phyloP scores from a whole-genome alignment of 1,140 invertebrate species.

The Pogonus chalceus region DNA sequence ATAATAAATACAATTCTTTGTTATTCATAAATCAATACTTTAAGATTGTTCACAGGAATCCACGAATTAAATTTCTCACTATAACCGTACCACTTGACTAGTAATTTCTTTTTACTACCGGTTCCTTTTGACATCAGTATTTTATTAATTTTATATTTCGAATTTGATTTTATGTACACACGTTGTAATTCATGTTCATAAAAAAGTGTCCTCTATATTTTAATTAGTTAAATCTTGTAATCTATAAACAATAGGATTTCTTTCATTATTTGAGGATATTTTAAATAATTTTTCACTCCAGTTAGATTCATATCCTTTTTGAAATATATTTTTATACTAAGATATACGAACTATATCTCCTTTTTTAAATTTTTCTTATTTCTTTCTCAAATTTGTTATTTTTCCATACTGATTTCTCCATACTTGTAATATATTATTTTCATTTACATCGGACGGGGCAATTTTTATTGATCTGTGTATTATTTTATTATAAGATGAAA shows the following conservation, averaged over 20 bases:
- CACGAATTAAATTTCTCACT: neutral
- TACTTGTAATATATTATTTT: neutral
- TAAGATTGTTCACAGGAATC: neutral
- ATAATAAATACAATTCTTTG: neutral
- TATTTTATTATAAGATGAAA: constrained; percentile 30
- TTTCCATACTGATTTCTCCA: neutral
- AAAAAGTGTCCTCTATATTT: neutral
- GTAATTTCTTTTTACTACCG: neutral
- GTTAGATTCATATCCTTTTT: constrained; percentile 20
- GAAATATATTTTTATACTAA: constrained; percentile 23
- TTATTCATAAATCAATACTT: neutral
- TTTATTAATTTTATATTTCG: too few species aligned
- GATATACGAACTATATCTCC: constrained; percentile 20
- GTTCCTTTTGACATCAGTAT: neutral
- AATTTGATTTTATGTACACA: neutral
- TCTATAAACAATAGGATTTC: neutral
- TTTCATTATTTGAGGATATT: neutral
- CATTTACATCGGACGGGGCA: constrained; percentile 25
- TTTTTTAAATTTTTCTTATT: neutral
- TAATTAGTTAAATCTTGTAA: too few species aligned
- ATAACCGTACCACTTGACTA: neutral
- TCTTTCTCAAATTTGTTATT: neutral
- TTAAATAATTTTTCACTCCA: constrained; percentile 11
- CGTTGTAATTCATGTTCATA: neutral
- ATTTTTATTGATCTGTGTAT: constrained; percentile 26